Evolutionary conservation across 2,797 vertebrate genomes (phyloP), one percentile per base, ranked within the genome.

Genomic region (Coregonus sp.): DNA sequence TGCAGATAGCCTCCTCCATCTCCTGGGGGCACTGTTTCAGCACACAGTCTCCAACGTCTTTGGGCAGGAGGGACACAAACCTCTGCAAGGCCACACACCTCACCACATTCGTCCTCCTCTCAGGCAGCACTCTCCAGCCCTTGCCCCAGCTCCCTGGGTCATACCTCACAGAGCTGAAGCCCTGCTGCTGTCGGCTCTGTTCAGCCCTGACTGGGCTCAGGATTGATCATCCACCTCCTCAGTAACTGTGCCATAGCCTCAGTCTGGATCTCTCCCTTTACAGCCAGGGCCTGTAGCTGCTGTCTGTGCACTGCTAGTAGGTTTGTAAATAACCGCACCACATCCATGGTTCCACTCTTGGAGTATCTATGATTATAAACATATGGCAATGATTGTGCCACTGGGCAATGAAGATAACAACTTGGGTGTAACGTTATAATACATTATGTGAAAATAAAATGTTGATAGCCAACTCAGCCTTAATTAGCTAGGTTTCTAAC

Each of bases 231-330:
- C 76, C 9, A 76, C 75, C 75, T 63, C 78, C 50, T 79, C 25
- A 86, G 75, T 65, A 86, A 77, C 4, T 84, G 76, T 35, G 76
- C 71, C 59, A 85, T 75, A 25, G 81, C 69, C 54, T 68, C 75
- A 66, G 74, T 0, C 67, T 81, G 75, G 82, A 89, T 82, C 70
- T 83, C 86, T 18, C 81, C 83, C 67, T 90, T 77, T 74, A 89
- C 84, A 75, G 79, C 71, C 76, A 88, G 65, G 79, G 65, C 82
- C 81, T 87, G 87, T 84, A 87, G 66, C 78, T 83, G 86, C 85
- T 90, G 89, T 85, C 87, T 87, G 78, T 91, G 91, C 82, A 91
- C 88, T 83, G 90, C 88, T 75, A 87, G 82, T 73, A 89, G n/a
- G 84, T 87, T 89, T 79, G 83, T 85, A 80, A 88, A 81, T 81